Conservation (phyloP, 2,888 invertebrate genomes). For the Tanaodytes sp. region DNA sequence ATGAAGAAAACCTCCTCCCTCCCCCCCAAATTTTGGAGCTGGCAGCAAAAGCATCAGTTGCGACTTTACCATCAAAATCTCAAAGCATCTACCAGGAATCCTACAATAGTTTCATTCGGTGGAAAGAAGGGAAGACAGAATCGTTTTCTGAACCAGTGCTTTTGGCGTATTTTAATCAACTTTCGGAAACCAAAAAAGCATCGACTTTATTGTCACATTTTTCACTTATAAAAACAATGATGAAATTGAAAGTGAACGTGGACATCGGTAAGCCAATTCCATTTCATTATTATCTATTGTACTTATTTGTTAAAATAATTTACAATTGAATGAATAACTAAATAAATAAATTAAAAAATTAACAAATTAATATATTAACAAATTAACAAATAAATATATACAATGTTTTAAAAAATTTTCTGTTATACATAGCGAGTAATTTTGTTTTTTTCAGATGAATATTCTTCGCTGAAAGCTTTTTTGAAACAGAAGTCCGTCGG, state of each 20-base stretch:
- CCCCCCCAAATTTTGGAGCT: constrained; percentile 14
- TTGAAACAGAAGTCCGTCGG: constrained; percentile 62
- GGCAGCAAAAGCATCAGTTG: constrained; percentile 4
- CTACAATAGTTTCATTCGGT: neutral
- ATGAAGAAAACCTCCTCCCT: no score
- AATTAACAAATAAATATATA: no score
- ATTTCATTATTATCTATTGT: no score
- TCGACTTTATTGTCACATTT: constrained; percentile 19
- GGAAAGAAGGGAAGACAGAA: constrained; percentile 6
- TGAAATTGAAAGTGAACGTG: neutral
- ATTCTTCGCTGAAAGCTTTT: constrained; percentile 51
- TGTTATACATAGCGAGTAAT: no score
- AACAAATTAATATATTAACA: no score
- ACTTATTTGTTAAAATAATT: no score
- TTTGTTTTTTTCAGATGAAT: constrained; percentile 37
- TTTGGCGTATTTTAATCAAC: constrained; percentile 9
- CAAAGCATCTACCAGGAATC: neutral
- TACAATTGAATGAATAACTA: no score
- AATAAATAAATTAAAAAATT: no score
- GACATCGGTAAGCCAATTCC: no score
- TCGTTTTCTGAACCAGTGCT: no score
- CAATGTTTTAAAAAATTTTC: neutral
- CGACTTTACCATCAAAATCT: neutral
- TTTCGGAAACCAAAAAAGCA: constrained; percentile 6
- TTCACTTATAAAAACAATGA: constrained; percentile 9